Evolutionary conservation across 2,113 vertebrate species (phyloP), one percentile per base, ranked within the genome.

Genomic region (Calyptommatus sinebrachiatus): DNA sequence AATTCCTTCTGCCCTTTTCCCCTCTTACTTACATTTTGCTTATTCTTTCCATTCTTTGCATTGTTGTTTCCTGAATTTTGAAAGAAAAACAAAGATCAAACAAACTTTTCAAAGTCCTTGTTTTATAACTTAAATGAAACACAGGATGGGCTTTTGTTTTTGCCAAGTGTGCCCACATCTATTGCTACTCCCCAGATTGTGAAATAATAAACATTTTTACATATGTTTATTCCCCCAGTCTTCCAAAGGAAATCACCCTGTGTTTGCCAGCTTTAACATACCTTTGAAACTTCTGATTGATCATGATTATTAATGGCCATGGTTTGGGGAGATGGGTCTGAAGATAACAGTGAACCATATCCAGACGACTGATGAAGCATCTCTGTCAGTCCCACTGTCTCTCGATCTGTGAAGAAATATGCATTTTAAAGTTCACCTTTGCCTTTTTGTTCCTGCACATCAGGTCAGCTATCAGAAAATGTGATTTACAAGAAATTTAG

Each of bases 21-120:
- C 88, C 81, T 81, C 86, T 88, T 92, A 96, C 97, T 97, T 95
- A 98, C 97, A 97, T 97, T 93, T 92, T 95, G 87, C 91, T 94
- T 93, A 97, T 96, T 83, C 96, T 96, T 90, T 98, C 95, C 87
- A 96, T 94, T 88, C 94, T 90, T 84, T 97, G 92, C 76, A 94
- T 94, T 80, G 96, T 91, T 80, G 94, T 95, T 80, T 95, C 96
- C 97, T 98, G 92, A 89, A 94, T 93, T 95, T 91, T 89, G 53
- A 57, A 18, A 18, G 53, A 93, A 93, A 89, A 89, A 91, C 83
- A 85, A 57, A 5, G 91, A 91, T 92, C 94, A 91, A 93, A 86
- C 78, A 8, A 4, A 89, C 76, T 91, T 86, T 85, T 90, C 84
- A 90, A 91, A 93, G 85, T 60, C 74, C 82, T 87, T 61, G 83